phyloP scores from a whole-genome alignment of 2,113 vertebrate genomes.

The Numida meleagris region DNA sequence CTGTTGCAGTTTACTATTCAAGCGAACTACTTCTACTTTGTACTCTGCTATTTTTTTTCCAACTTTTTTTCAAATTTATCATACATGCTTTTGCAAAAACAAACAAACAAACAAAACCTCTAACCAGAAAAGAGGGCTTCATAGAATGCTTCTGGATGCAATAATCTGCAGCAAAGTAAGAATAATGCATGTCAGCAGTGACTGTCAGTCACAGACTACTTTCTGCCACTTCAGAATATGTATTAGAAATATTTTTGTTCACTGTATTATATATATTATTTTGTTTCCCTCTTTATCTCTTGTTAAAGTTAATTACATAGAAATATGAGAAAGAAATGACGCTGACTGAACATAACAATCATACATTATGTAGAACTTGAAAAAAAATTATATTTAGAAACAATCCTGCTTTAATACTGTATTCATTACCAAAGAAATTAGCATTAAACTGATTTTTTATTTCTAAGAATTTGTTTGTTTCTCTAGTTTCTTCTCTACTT shows the following conservation, averaged over 20 bases:
- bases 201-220: not conserved
- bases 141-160: not conserved
- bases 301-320: not conserved
- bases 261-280: not conserved
- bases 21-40: not conserved
- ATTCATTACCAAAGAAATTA: not conserved
- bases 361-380: not conserved
- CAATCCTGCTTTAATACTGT: not conserved
- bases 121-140: slow-evolving; percentile 16
- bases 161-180: slow-evolving; percentile 15
- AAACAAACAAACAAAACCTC: not conserved
- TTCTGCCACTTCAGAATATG: not conserved
- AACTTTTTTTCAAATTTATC: not conserved
- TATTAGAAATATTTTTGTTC: not conserved
- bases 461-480: slow-evolving; percentile 42
- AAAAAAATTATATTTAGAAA: not conserved
- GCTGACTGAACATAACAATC: not conserved
- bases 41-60: no score
- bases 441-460: not conserved
- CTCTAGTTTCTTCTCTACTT: slow-evolving; percentile 15
- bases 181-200: not conserved
- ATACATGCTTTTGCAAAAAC: not conserved
- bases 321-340: not conserved
- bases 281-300: not conserved
- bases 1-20: not conserved